These are phyloP conservation scores for Asteroscopus sphinx DNA, from an alignment of 2,888 invertebrate genomes.

Conservation along the genomic window DNA sequence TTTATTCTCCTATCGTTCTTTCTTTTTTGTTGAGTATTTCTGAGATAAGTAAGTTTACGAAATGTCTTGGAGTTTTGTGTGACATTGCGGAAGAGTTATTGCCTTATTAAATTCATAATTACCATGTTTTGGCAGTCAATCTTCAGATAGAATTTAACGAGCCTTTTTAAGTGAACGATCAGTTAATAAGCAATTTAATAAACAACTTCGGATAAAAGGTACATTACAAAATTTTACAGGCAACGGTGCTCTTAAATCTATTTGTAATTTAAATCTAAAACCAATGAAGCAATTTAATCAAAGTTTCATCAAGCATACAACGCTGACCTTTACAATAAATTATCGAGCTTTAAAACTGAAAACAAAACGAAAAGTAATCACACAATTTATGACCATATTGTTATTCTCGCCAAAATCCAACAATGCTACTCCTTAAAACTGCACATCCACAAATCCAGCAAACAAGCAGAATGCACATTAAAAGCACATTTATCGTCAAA, in stretches of 20 bases:
- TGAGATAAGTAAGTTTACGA: constrained; percentile 48
- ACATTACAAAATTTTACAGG: background rate
- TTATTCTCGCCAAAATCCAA: constrained; percentile 34
- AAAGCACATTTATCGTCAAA: constrained; percentile 64
- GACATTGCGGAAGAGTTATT: constrained; percentile 45
- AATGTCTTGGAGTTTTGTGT: constrained; percentile 38
- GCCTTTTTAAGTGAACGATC: constrained; percentile 2
- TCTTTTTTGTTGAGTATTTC: constrained; percentile 45
- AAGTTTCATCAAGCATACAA: constrained; percentile 6
- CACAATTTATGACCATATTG: constrained; percentile 40
- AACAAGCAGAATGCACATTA: constrained; percentile 58
- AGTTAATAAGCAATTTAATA: constrained; percentile 8
- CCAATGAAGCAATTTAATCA: constrained; percentile 13
- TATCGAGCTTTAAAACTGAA: constrained; percentile 17
- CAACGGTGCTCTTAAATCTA: background rate
- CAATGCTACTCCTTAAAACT: constrained; percentile 50
- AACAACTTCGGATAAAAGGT: constrained; percentile 6
- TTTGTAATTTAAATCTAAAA: background rate
- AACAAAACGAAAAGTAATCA: constrained; percentile 44
- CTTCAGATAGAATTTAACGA: constrained; percentile 3
- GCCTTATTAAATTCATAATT: constrained; percentile 33
- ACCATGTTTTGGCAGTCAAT: constrained; percentile 21
- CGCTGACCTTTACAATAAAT: constrained; percentile 26
- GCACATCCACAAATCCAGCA: constrained; percentile 52
- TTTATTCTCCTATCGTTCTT: constrained; percentile 47